A percentile compares a stretch with the other conserved stretches of the same genome.
Conservation (phyloP, 2,888 invertebrate genomes). For the Endomychus coccineus region DNA sequence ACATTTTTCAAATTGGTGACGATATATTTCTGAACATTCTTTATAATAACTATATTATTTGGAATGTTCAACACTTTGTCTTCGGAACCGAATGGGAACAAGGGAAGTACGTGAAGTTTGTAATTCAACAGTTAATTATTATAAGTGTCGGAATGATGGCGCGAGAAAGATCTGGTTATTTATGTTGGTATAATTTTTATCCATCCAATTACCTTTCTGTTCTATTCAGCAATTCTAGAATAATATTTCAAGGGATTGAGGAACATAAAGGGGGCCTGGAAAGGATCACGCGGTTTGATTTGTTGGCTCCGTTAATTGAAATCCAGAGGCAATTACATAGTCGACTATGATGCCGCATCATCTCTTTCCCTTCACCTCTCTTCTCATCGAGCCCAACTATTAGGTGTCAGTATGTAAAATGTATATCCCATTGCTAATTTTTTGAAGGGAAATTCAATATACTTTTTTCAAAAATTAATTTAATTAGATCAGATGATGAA, state of each 20-base stretch:
- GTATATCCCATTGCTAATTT: too few relatives aligned
- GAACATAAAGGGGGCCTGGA: slow-evolving; percentile 38
- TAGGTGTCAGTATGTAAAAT: too few relatives aligned
- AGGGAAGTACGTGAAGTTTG: background rate
- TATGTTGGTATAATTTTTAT: slow-evolving; percentile 38
- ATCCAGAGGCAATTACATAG: slow-evolving; percentile 46
- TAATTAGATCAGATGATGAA: too few relatives aligned
- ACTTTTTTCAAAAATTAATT: too few relatives aligned
- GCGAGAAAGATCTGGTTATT: slow-evolving; percentile 17
- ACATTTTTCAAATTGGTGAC: too few relatives aligned
- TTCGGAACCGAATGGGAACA: too few relatives aligned
- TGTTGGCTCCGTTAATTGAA: slow-evolving; percentile 49
- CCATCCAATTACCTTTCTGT: slow-evolving; percentile 43
- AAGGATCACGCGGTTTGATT: slow-evolving; percentile 44
- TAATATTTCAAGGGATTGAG: slow-evolving; percentile 45
- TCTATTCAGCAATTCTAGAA: slow-evolving; percentile 44
- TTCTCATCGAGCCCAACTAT: too few relatives aligned
- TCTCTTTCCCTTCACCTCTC: slow-evolving; percentile 17
- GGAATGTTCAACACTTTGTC: too few relatives aligned
- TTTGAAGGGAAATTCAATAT: too few relatives aligned
- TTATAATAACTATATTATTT: too few relatives aligned
- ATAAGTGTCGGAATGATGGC: background rate
- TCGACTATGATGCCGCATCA: slow-evolving; percentile 30
- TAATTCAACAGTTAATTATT: slow-evolving; percentile 3
- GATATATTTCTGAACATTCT: too few relatives aligned